Percentiles rank a stretch among this genome's conserved stretches.
These are phyloP conservation scores for Pituophis catenifer DNA, from an alignment of 2,113 vertebrate species.

Conservation along the genomic window DNA sequence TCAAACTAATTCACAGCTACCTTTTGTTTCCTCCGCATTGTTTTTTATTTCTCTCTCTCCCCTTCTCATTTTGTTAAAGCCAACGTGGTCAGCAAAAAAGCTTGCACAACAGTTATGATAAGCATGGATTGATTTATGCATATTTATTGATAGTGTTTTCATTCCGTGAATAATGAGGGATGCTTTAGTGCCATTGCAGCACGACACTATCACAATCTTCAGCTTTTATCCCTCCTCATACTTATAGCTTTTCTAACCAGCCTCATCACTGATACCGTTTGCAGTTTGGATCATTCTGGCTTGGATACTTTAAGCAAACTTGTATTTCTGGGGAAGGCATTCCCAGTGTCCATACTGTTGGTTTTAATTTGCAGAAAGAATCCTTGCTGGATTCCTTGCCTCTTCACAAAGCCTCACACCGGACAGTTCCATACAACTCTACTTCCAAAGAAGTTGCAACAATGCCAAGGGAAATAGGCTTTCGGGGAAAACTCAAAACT, in stretches of 20 bases:
- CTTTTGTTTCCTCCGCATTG: constrained; percentile 16
- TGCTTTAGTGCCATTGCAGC: constrained; percentile 4
- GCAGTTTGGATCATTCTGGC: background rate
- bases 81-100: constrained; percentile 9
- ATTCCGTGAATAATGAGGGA: background rate
- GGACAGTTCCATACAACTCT: background rate
- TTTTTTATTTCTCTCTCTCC: background rate
- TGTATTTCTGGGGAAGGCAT: background rate
- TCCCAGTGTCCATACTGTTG: background rate
- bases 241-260: background rate
- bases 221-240: background rate
- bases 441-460: background rate
- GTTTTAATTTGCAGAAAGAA: background rate
- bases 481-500: background rate
- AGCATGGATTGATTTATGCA: background rate
- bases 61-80: constrained; percentile 8
- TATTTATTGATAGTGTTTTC: background rate
- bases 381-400: background rate
- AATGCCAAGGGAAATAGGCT: background rate
- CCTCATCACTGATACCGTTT: background rate
- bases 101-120: background rate
- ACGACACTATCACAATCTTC: background rate
- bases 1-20: constrained; percentile 41
- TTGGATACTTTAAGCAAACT: constrained; percentile 10
- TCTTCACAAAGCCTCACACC: background rate